Evolutionary conservation across 2,888 invertebrate species (phyloP).

Genomic region (Biston betularia): DNA sequence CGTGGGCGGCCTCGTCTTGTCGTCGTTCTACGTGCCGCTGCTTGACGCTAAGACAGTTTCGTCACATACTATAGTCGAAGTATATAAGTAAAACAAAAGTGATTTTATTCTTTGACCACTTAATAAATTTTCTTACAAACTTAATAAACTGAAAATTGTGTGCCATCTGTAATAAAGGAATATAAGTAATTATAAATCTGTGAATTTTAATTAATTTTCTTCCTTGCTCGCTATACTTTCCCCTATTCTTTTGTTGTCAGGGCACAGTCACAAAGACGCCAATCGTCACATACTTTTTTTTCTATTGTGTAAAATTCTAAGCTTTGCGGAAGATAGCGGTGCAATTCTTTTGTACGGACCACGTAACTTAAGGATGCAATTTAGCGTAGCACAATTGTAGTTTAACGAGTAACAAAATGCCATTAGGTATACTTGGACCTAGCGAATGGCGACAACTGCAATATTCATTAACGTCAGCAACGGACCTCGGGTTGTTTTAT

Average conservation of each 20-base stretch:
- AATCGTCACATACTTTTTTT: constrained; percentile 17
- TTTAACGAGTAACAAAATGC: constrained; percentile 60
- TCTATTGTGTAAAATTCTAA: constrained; percentile 19
- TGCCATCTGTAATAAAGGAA: not conserved
- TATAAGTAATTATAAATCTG: not conserved
- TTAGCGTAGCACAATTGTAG: constrained; percentile 48
- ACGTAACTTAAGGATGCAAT: constrained; percentile 50
- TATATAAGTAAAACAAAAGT: too few relatives aligned
- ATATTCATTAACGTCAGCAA: constrained; percentile 43
- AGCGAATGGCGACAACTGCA: constrained; percentile 45
- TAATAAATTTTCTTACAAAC: too few relatives aligned
- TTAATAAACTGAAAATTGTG: too few relatives aligned
- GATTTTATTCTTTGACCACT: too few relatives aligned
- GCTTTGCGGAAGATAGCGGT: constrained; percentile 29
- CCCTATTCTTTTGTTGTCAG: not conserved
- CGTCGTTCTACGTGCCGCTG: too few relatives aligned
- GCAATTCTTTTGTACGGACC: constrained; percentile 39
- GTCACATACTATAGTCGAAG: too few relatives aligned
- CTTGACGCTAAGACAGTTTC: too few relatives aligned
- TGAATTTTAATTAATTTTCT: constrained; percentile 3
- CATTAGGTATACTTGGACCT: constrained; percentile 47
- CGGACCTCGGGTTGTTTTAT: constrained; percentile 14
- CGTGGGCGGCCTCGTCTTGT: too few relatives aligned
- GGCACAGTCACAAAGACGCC: constrained; percentile 5
- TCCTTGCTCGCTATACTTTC: not conserved